A percentile compares a stretch with the other conserved stretches of the same genome.
These are phyloP conservation scores for Ametastegia equiseti DNA, from an alignment of 2,888 invertebrate genomes.

Conservation along the genomic window DNA sequence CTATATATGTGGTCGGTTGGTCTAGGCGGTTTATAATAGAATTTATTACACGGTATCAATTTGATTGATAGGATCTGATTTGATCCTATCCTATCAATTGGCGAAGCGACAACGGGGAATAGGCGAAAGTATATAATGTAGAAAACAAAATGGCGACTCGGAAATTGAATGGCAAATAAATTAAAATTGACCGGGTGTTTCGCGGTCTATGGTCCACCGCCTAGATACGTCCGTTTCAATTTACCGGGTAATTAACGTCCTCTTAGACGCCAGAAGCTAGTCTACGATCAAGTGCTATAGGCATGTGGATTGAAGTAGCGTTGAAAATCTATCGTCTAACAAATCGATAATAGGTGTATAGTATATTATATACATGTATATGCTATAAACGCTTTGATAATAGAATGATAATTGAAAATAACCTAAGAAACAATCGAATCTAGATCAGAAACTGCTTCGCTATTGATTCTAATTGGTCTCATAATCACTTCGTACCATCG, in stretches of 20 bases:
- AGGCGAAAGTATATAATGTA: background rate
- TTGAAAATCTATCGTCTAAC: background rate
- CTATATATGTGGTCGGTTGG: no score
- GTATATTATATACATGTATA: no score
- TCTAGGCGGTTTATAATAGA: no score
- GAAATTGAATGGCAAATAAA: slow-evolving; percentile 25
- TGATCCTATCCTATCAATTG: background rate
- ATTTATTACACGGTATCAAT: background rate
- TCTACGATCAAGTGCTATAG: background rate
- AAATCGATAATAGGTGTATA: background rate
- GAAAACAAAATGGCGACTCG: slow-evolving; percentile 3
- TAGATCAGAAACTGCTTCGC: background rate
- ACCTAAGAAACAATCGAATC: slow-evolving; percentile 7
- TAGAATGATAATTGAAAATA: slow-evolving; percentile 21
- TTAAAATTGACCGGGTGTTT: slow-evolving; percentile 4
- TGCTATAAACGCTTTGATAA: slow-evolving; percentile 4
- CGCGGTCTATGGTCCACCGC: background rate
- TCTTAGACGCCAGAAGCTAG: background rate
- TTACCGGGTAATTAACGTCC: slow-evolving; percentile 34
- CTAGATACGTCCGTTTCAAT: slow-evolving; percentile 40
- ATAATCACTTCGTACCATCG: background rate
- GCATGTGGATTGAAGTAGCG: no score
- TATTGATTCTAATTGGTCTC: background rate
- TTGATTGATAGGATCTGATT: background rate
- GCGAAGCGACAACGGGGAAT: background rate